Evolutionary conservation across 2,888 invertebrate genomes (phyloP).

Genomic region (Chirona hameri): DNA sequence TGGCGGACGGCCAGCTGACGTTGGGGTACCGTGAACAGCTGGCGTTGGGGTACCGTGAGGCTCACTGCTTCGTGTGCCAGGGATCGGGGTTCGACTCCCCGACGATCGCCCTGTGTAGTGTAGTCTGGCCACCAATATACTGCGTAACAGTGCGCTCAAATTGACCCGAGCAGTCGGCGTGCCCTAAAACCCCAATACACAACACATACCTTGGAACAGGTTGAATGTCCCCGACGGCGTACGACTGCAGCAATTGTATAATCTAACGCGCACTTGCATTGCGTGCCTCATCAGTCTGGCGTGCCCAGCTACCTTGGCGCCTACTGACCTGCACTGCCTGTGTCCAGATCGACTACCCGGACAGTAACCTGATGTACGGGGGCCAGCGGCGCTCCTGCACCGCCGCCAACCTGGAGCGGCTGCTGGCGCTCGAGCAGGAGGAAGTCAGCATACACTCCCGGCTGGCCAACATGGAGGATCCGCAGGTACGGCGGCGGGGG

Average conservation of each 20-base stretch:
- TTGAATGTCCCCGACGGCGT: too few species aligned
- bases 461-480: slow-evolving; percentile 35
- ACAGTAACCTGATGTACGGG: slow-evolving; percentile 48
- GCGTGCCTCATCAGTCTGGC: neutral
- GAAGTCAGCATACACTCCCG: slow-evolving; percentile 39
- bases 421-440: slow-evolving; percentile 45
- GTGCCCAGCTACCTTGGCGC: slow-evolving; percentile 45
- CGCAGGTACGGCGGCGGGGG: slow-evolving; percentile 28
- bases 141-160: too few species aligned
- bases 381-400: slow-evolving; percentile 43
- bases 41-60: too few species aligned
- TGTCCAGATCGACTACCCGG: slow-evolving; percentile 47
- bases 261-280: too few species aligned
- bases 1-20: too few species aligned
- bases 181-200: neutral
- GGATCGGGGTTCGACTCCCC: too few species aligned
- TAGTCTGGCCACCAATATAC: too few species aligned
- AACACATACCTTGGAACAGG: too few species aligned
- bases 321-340: slow-evolving; percentile 43
- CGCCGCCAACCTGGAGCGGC: slow-evolving; percentile 44
- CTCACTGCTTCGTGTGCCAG: too few species aligned
- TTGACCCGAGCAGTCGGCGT: neutral
- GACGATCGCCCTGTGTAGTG: too few species aligned
- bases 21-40: too few species aligned
- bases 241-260: too few species aligned